phyloP scores from a whole-genome alignment of 2,113 vertebrate species.

The Myocastor coypus region DNA sequence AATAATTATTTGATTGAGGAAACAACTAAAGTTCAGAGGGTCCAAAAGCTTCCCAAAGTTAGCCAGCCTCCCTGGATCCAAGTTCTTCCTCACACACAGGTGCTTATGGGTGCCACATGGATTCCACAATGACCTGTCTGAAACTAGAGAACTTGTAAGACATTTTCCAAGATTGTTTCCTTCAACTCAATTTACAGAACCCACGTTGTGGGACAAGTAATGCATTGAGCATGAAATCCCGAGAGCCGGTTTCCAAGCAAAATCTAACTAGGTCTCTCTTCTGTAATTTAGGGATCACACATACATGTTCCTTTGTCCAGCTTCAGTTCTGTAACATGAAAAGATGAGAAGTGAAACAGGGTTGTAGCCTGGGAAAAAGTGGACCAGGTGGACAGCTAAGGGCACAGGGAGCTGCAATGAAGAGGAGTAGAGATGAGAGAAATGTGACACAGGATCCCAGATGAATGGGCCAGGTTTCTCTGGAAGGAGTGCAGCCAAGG shows the following conservation, averaged over 20 bases:
- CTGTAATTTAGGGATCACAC: neutral
- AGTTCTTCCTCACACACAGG: neutral
- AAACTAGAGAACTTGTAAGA: neutral
- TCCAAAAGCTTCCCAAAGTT: neutral
- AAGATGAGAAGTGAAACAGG: neutral
- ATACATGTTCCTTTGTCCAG: neutral
- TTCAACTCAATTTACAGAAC: neutral
- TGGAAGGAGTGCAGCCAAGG: neutral
- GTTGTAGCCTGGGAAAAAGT: neutral
- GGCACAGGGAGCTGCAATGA: rapidly evolving
- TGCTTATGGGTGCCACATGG: rapidly evolving
- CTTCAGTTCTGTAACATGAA: neutral
- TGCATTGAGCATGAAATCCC: neutral
- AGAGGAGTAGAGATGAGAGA: neutral
- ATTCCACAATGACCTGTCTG: neutral
- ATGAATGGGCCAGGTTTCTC: neutral
- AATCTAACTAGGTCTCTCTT: neutral
- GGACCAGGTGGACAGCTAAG: neutral
- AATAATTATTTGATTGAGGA: neutral
- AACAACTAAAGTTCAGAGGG: neutral
- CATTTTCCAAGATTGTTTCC: neutral
- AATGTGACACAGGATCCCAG: no score
- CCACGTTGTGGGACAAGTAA: neutral
- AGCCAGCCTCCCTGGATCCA: neutral
- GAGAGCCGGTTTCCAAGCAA: neutral